A percentile compares a stretch with the other conserved stretches of the same genome.
These are phyloP conservation scores for Osmoderma eremita DNA, from an alignment of 2,888 invertebrate species.

Conservation along the genomic window DNA sequence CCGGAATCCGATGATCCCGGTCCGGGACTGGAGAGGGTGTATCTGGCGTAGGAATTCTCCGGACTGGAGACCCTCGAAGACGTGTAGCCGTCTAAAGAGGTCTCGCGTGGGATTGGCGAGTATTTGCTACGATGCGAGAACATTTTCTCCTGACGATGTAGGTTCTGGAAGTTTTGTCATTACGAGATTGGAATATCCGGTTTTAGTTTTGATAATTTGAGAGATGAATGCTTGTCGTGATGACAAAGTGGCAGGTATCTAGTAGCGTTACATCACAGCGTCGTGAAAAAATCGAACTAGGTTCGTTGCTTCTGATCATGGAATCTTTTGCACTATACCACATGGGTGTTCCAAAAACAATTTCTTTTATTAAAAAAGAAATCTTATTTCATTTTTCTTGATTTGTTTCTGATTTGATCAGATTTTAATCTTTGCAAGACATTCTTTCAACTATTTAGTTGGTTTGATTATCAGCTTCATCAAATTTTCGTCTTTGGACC, in stretches of 20 bases:
- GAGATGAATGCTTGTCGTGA: constrained; percentile 4
- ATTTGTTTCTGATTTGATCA: too few species aligned
- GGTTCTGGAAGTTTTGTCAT: constrained; percentile 11
- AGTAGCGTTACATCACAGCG: constrained; percentile 37
- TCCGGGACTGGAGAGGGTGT: constrained; percentile 56
- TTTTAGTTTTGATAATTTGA: constrained; percentile 1
- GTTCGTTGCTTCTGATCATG: too few species aligned
- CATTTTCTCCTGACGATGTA: constrained; percentile 46
- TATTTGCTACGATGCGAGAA: constrained; percentile 54
- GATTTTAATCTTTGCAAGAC: too few species aligned
- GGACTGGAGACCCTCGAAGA: constrained; percentile 60
- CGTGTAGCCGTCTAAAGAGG: constrained; percentile 60
- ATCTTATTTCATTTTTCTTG: too few species aligned
- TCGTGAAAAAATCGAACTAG: background rate
- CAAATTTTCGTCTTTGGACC: too few species aligned
- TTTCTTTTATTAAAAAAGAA: too few species aligned
- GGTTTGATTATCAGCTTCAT: too few species aligned
- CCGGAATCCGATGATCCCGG: constrained; percentile 58
- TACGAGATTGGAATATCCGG: too few species aligned
- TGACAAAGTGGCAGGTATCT: constrained; percentile 6
- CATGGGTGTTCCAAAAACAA: too few species aligned
- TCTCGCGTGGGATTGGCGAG: constrained; percentile 53
- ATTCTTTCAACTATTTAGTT: too few species aligned
- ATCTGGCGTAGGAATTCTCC: constrained; percentile 53
- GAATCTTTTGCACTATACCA: too few species aligned